phyloP scores from a whole-genome alignment of 1,140 invertebrate species.

The Dinothrombium tinctorium region DNA sequence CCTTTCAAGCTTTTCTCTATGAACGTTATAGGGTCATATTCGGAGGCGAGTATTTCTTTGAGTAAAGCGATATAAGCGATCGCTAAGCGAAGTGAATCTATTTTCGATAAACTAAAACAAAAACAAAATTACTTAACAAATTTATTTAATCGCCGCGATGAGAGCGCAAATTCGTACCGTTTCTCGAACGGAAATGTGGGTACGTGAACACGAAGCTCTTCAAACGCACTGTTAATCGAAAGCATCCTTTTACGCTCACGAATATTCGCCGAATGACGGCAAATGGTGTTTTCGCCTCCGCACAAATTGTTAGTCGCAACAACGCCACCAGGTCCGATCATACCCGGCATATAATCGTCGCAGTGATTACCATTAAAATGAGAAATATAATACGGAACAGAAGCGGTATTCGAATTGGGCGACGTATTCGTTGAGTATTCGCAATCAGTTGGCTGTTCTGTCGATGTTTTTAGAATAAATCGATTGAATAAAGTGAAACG shows the following conservation, averaged over 20 bases:
- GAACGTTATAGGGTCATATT: constrained; percentile 64
- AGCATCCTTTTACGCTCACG: constrained; percentile 85
- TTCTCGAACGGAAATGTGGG: constrained; percentile 98
- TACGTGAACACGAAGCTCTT: constrained; percentile 75
- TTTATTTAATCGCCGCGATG: background rate
- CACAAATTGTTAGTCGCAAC: no score
- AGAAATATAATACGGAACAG: no score
- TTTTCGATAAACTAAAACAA: constrained; percentile 11
- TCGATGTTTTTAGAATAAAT: no score
- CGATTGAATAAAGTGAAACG: no score
- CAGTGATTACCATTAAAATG: no score
- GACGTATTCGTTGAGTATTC: no score
- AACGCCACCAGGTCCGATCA: no score
- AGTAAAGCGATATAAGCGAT: constrained; percentile 37
- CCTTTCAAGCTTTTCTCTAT: constrained; percentile 72
- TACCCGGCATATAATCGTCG: no score
- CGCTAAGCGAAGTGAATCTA: constrained; percentile 13
- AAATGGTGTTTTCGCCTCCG: no score
- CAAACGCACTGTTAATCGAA: constrained; percentile 53
- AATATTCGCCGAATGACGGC: constrained; percentile 66
- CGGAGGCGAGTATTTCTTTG: constrained; percentile 61
- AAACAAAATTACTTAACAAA: background rate
- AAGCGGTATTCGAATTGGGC: no score
- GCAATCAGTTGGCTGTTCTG: no score
- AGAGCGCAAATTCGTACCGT: constrained; percentile 22